These are phyloP conservation scores for Drosophila quasianomalipes DNA, from an alignment of 2,888 invertebrate genomes.

Conservation along the genomic window DNA sequence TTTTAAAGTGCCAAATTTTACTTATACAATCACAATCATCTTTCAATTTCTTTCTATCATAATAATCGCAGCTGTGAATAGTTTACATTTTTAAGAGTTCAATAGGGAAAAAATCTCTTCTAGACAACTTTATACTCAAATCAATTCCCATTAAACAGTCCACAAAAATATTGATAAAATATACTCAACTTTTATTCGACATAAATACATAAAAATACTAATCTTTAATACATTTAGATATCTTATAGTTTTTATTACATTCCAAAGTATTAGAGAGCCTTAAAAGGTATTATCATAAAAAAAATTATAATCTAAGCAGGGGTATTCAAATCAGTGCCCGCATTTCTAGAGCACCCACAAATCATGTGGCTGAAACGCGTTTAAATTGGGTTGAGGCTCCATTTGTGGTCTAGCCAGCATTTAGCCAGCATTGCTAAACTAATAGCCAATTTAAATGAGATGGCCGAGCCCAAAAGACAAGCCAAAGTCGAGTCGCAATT, in stretches of 20 bases:
- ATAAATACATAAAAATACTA: not conserved
- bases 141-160: not conserved
- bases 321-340: constrained; percentile 40
- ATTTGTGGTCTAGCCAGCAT: constrained; percentile 35
- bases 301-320: constrained; percentile 10
- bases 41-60: not conserved
- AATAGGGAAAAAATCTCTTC: not conserved
- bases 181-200: not conserved
- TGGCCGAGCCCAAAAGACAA: constrained; percentile 39
- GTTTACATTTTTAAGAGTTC: not conserved
- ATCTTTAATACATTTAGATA: not conserved
- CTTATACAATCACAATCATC: not conserved
- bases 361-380: constrained; percentile 33
- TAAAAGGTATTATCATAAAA: constrained; percentile 4
- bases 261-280: constrained; percentile 4
- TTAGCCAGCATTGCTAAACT: constrained; percentile 41
- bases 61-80: not conserved
- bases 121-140: not conserved
- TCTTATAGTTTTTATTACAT: constrained; percentile 14
- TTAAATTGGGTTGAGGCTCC: constrained; percentile 38
- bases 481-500: constrained; percentile 59
- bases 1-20: not conserved
- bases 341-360: constrained; percentile 59
- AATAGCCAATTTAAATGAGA: constrained; percentile 79
- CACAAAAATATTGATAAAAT: not conserved